Base-by-base conservation (phyloP, 2,888 invertebrate genomes). In the Dynastes grantii region DNA sequence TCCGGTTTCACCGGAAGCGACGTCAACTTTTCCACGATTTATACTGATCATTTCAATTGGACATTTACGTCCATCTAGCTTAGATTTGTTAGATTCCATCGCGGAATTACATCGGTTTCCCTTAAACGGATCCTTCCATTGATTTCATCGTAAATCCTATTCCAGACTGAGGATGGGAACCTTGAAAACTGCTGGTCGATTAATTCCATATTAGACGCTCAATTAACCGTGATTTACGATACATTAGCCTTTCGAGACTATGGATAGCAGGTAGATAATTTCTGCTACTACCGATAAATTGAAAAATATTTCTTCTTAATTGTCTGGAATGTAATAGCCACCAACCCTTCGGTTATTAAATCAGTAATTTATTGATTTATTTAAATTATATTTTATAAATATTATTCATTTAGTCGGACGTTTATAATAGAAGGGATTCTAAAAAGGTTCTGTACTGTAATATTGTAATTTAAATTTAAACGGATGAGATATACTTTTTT, bases 151-250 rank as follows among this genome's bases (percentile, higher is more conserved):
- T 63, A 63, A 63, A 63, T 63, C 32, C 63, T 63, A 22, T 29
- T 29, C 8, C 9, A n/a, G 63, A 11, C 11, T 13, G 29, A 11
- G 63, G 49, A 68, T 68, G 29, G 45, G 45, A 45, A 45, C 8
- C 45, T 45, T 8, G 9, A 45, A 45, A 29, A 9, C 68, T 8
- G 68, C 29, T 51, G 16, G 27, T 68, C 51, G 13, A 11, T 32
- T 68, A 68, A 68, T 49, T 49, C 51, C 51, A 49, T 45, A 67
- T 67, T 49, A 68, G 32, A 29, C 68, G 68, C 68, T 51, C 68
- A 68, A 68, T 68, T 68, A 68, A 68, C 22, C 27, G 49, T 53
- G 68, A 68, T 68, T 68, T 68, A 68, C 49, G 49, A 27, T 68
- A 68, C 68, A 65, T 65, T 65, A 65, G 49, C 9, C 45, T 22